A percentile compares a stretch with the other conserved stretches of the same genome.
phyloP scores from a whole-genome alignment of 2,113 vertebrate genomes.

The Pedetes capensis region DNA sequence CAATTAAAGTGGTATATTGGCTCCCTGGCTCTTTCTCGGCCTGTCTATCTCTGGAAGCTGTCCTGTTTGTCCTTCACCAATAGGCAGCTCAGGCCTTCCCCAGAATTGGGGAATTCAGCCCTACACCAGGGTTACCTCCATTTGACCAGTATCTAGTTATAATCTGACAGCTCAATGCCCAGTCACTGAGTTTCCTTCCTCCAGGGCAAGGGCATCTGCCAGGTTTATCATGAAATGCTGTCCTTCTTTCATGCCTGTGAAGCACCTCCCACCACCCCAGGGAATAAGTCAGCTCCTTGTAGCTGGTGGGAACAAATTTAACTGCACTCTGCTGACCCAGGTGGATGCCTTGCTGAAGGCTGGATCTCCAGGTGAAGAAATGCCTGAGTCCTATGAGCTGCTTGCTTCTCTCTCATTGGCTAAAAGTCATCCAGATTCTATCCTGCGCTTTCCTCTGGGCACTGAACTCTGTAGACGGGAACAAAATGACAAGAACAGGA shows the following conservation, averaged over 20 bases:
- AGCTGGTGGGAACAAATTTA: neutral
- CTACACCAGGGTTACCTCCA: neutral
- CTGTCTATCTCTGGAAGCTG: neutral
- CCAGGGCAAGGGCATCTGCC: neutral
- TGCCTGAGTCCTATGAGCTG: neutral
- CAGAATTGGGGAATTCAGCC: neutral
- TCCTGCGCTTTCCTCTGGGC: neutral
- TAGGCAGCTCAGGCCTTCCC: neutral
- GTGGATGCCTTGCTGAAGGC: neutral
- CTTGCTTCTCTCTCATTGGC: neutral
- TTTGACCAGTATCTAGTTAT: neutral
- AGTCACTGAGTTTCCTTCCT: slow-evolving; percentile 30
- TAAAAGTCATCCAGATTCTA: neutral
- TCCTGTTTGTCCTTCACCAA: neutral
- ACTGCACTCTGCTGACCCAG: neutral
- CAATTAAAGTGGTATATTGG: neutral
- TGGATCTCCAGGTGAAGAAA: neutral
- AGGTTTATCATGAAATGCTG: neutral
- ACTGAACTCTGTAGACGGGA: neutral
- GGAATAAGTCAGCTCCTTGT: slow-evolving; percentile 6
- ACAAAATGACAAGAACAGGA: slow-evolving; percentile 19
- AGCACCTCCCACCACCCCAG: neutral
- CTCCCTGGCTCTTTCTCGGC: neutral
- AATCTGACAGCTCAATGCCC: slow-evolving; percentile 7
- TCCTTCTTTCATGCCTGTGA: neutral